Percentiles rank a stretch among this genome's conserved stretches.
phyloP scores from a whole-genome alignment of 2,113 vertebrate genomes.

The Syrmaticus mikado region DNA sequence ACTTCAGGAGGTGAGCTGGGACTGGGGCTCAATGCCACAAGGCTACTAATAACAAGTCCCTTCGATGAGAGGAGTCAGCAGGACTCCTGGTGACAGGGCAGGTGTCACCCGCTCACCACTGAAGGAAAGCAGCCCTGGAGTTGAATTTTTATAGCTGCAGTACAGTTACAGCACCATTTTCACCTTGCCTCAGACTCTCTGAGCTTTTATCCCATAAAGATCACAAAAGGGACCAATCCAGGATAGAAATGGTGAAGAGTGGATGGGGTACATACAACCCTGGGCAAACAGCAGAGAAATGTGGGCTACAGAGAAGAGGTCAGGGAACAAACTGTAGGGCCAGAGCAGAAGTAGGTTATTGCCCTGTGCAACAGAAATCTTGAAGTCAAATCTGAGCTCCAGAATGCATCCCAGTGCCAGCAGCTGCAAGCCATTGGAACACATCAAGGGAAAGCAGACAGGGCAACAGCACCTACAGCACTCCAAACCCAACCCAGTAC shows the following conservation, averaged over 20 bases:
- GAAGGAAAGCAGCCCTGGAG: neutral
- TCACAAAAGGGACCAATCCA: neutral
- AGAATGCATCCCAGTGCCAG: neutral
- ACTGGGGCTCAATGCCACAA: neutral
- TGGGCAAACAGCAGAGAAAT: neutral
- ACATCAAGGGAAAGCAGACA: neutral
- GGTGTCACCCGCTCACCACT: neutral
- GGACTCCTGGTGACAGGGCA: neutral
- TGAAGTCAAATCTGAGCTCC: neutral
- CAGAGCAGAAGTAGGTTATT: neutral
- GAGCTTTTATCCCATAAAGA: neutral
- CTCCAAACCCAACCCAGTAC: neutral
- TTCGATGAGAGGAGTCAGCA: neutral
- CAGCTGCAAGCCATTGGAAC: neutral
- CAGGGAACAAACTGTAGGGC: neutral
- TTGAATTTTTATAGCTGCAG: neutral
- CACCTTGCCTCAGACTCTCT: neutral
- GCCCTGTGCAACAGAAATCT: neutral
- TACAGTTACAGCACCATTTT: neutral
- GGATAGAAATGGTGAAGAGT: neutral
- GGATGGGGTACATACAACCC: neutral
- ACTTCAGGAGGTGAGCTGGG: neutral
- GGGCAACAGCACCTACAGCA: neutral
- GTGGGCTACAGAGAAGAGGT: neutral
- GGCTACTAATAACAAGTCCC: neutral